Conservation (phyloP, 2,888 invertebrate genomes). For the Hemaris fuciformis region DNA sequence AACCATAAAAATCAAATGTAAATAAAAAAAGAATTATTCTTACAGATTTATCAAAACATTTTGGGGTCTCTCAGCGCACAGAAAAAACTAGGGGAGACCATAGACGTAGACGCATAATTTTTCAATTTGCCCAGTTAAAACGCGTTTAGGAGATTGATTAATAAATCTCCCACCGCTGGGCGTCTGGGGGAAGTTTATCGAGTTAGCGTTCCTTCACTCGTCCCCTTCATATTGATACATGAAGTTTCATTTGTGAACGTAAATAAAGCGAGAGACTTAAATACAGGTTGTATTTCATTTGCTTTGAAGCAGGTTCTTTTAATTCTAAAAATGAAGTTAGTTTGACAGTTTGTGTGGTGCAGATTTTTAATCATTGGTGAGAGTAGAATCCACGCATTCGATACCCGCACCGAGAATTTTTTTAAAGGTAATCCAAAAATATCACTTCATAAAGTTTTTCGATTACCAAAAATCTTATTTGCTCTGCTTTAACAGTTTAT, state of each 20-base stretch:
- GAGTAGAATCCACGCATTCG: no score
- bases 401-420: no score
- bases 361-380: no score
- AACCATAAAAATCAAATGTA: not conserved
- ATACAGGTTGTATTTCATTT: not conserved
- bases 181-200: conserved; percentile 60
- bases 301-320: not conserved
- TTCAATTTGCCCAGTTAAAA: conserved; percentile 74
- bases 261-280: not conserved
- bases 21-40: not conserved
- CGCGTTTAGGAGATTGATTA: conserved; percentile 77
- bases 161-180: conserved; percentile 62
- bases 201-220: conserved; percentile 55
- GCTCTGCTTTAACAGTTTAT: no score
- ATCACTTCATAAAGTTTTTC: no score
- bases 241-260: conserved; percentile 11
- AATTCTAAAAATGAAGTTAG: no score
- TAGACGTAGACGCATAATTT: conserved; percentile 66
- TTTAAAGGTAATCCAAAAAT: no score
- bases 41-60: not conserved
- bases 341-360: no score
- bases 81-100: conserved; percentile 8
- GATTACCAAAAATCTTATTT: no score
- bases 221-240: conserved; percentile 20
- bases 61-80: not conserved